Evolutionary conservation across 2,113 vertebrate genomes (phyloP).

Genomic region (Urocolius indicus): DNA sequence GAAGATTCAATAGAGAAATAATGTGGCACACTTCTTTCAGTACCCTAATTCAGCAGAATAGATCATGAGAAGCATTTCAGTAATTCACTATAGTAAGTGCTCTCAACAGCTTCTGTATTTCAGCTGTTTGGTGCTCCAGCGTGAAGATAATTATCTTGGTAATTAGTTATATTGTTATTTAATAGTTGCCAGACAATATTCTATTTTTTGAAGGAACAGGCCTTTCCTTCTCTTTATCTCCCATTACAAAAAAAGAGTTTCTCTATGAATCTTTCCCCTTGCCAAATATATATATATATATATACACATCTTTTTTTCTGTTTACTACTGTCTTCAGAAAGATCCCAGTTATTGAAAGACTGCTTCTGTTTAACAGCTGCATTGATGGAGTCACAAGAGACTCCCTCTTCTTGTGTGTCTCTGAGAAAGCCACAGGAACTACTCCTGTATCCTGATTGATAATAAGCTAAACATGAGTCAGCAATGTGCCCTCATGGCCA

Average conservation of each 20-base stretch:
- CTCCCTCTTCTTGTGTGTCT: neutral
- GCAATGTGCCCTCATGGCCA: too few relatives aligned
- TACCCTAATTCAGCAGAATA: conserved; percentile 38
- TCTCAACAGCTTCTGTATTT: conserved; percentile 49
- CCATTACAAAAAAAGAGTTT: neutral
- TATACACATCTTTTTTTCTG: neutral
- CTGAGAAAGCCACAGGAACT: neutral
- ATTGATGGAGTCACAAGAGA: neutral
- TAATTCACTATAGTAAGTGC: conserved; percentile 39
- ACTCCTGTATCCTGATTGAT: too few relatives aligned
- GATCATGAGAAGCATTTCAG: conserved; percentile 25
- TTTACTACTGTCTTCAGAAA: conserved; percentile 11
- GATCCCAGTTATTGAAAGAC: neutral
- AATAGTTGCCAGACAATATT: conserved; percentile 53
- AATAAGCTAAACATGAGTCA: too few relatives aligned
- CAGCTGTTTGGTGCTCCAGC: conserved; percentile 29
- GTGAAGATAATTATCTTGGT: conserved; percentile 42
- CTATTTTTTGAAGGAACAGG: neutral
- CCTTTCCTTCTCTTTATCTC: neutral
- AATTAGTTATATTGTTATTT: conserved; percentile 66
- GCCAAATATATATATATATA: neutral
- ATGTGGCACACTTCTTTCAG: conserved; percentile 6
- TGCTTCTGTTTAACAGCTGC: neutral
- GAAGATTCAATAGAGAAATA: conserved; percentile 43
- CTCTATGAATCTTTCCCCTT: neutral